Base-by-base conservation (phyloP, 2,113 vertebrate genomes). In the Nibea coibor region DNA sequence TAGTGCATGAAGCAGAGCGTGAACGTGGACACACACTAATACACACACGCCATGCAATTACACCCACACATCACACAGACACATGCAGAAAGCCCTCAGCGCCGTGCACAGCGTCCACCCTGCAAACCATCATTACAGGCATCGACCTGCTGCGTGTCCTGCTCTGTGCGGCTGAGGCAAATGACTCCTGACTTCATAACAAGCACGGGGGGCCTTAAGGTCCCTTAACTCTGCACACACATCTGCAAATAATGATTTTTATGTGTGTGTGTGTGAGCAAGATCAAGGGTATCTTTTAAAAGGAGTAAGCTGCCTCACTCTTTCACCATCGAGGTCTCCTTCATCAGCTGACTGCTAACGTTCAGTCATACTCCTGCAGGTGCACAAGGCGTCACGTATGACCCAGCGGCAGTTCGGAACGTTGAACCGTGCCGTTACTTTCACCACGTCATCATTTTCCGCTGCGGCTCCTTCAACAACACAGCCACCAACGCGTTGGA, bases 111-210 rank as follows among this genome's bases (percentile, higher is more conserved):
- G 17, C 53, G 1, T 58, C 20, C 5, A 0, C 45, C 64, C 81
- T 24, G 63, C 17, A 6, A 43, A 77, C 24, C 82, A 45, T 88
- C 76, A 86, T 89, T 78, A 85, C 0, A 54, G 50, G 71, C 85
- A 69, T 82, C 43, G 3, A 58, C 81, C 85, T 26, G 81, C 82
- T 74, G 87, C 10, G 87, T 26, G 68, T 87, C 78, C 72, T 56
- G 63, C 6, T 80, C 58, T 48, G 5, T 28, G 0, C 6, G 12
- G 16, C 28, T 59, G 71, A 56, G 22, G 73, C 51, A 62, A 77
- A 80, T 20, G 22, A 58, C 77, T 28, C 26, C 64, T 59, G 70
- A 56, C 64, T 81, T 50, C 43, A 31, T 47, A 87, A 85, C 77
- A 39, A 84, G 64, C 61, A 10, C 5, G 51, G 48, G 50, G 62